phyloP scores from a whole-genome alignment of 2,113 vertebrate species.

The Dipodomys stephensi region DNA sequence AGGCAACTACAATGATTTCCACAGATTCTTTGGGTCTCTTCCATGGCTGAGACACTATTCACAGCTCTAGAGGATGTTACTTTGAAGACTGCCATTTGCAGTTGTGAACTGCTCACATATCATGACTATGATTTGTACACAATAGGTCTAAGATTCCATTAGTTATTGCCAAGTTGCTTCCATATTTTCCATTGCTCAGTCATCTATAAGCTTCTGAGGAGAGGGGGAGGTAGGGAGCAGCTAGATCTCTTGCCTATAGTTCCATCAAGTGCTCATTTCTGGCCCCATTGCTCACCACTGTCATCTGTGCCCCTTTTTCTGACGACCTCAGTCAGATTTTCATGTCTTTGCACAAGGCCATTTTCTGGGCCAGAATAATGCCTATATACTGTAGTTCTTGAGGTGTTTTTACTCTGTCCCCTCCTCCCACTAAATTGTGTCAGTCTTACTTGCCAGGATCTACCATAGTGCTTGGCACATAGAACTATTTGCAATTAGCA shows the following conservation, averaged over 20 bases:
- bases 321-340: neutral
- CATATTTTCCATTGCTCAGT: neutral
- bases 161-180: neutral
- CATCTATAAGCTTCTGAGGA: conserved; percentile 28
- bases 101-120: neutral
- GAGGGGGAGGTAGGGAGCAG: neutral
- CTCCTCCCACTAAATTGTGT: neutral
- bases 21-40: neutral
- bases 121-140: neutral
- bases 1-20: neutral
- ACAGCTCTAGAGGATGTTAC: neutral
- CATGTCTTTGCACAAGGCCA: neutral
- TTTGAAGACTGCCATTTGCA: neutral
- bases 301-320: neutral
- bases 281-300: neutral
- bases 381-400: neutral
- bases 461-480: neutral
- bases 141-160: neutral
- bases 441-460: neutral
- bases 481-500: neutral
- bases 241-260: neutral
- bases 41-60: neutral
- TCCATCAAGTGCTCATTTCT: neutral
- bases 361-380: neutral
- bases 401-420: neutral